Conservation (phyloP, 2,888 invertebrate species). For the Notodromas monacha region DNA sequence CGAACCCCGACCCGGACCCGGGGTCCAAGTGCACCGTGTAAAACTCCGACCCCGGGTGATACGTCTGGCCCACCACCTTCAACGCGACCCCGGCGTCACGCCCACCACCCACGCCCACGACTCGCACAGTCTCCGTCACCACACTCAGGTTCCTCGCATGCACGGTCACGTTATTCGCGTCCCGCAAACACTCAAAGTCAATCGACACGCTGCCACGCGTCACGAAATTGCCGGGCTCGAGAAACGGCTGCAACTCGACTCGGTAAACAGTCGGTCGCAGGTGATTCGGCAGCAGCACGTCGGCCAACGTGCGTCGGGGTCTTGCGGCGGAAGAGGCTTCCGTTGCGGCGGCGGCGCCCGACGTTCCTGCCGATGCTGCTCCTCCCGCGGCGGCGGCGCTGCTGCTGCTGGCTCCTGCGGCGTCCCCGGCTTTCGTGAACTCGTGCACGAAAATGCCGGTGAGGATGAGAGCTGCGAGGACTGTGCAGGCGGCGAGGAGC, state of each 20-base stretch:
- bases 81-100: background rate
- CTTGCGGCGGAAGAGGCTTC: too few species aligned
- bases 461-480: too few species aligned
- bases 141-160: background rate
- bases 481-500: too few species aligned
- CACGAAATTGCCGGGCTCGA: background rate
- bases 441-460: too few species aligned
- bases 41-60: conserved; percentile 9
- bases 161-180: background rate
- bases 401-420: too few species aligned
- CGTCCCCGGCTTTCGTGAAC: too few species aligned
- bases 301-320: too few species aligned
- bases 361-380: too few species aligned
- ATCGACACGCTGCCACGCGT: background rate
- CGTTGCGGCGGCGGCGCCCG: too few species aligned
- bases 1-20: too few species aligned
- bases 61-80: too few species aligned
- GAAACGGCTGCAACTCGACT: background rate
- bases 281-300: background rate
- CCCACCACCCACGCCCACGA: background rate
- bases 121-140: background rate
- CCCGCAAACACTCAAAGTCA: background rate
- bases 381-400: too few species aligned
- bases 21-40: conserved; percentile 11
- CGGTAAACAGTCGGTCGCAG: background rate